Base-by-base conservation (phyloP, 2,113 vertebrate genomes). In the Parus major region DNA sequence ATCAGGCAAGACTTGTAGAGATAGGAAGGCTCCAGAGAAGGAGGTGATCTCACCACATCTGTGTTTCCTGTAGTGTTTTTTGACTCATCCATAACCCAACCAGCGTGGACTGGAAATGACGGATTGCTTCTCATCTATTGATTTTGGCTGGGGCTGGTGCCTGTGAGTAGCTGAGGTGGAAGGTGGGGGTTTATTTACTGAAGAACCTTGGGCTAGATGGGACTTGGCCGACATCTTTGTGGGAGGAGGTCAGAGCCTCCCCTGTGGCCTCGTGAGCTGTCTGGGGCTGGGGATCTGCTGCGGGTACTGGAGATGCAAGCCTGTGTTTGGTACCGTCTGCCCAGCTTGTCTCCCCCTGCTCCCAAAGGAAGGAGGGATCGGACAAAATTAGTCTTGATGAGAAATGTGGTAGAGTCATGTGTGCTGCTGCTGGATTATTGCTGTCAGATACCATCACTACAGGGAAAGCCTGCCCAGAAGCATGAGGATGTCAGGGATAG, bases 11-110 rank as follows among this genome's bases (percentile, higher is more conserved):
- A n/a, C 69, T 88, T 75, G 27, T 44, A 29, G 76, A 88, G 85
- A 93, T 92, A 92, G 80, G n/a, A 93, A 78, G 41, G 49, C 53
- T 96, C 86, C 92, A 92, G 88, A 90, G 86, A 68, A 85, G 41
- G 36, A 94, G 76, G 77, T 96, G 93, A 92, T 88, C 82, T 95
- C 93, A 83, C 50, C 85, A 36, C 85, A 83, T 94, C 86, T 90
- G 64, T 56, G 75, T 93, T 96, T 90, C 75, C 68, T 75, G 78
- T 39, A 36, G 39, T 60, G 47, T n/a, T 76, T 92, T 87, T 93
- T 96, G 70, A 94, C 64, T 93, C 68, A 52, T 83, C 60, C 56
- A 25, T 90, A 96, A 82, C 76, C 47, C 64, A 75, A 88, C 60
- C 64, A 75, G 64, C 17, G 53, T 64, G 76, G 82, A 71, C 86